A percentile compares a stretch with the other conserved stretches of the same genome.
Evolutionary conservation across 2,113 vertebrate genomes (phyloP).

Genomic region (Plectropomus leopardus): DNA sequence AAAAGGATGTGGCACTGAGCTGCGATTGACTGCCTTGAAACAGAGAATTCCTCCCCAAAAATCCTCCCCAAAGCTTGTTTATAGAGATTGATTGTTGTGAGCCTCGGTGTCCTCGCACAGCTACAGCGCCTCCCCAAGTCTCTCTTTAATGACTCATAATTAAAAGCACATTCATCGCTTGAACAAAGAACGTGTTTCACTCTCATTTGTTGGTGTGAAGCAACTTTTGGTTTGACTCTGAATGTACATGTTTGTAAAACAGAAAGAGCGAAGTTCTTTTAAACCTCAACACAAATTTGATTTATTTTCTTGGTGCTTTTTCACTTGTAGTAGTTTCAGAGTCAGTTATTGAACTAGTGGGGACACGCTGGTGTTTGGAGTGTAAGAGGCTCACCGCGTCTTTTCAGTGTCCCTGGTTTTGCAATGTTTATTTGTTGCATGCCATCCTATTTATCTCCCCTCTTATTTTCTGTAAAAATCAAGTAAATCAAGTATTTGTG

Average conservation of each 20-base stretch:
- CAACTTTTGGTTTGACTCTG: conserved; percentile 2
- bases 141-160: conserved; percentile 31
- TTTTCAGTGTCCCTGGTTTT: too few species aligned
- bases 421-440: too few species aligned
- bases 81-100: conserved; percentile 63
- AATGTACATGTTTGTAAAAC: conserved; percentile 9
- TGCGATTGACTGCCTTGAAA: conserved; percentile 47
- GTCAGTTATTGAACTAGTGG: background rate
- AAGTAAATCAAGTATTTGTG: background rate
- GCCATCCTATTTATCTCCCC: background rate
- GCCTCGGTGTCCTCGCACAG: conserved; percentile 5
- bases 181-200: conserved; percentile 4
- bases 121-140: conserved; percentile 20
- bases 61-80: conserved; percentile 53
- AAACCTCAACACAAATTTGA: background rate
- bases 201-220: background rate
- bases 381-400: background rate
- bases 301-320: too few species aligned
- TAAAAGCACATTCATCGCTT: conserved; percentile 34
- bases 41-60: conserved; percentile 23
- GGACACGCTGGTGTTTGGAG: background rate
- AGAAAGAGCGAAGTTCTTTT: background rate
- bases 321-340: background rate
- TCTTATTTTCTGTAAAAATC: background rate
- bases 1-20: conserved; percentile 46